These are phyloP conservation scores for Watsonalla binaria DNA, from an alignment of 2,888 invertebrate genomes.

Conservation along the genomic window DNA sequence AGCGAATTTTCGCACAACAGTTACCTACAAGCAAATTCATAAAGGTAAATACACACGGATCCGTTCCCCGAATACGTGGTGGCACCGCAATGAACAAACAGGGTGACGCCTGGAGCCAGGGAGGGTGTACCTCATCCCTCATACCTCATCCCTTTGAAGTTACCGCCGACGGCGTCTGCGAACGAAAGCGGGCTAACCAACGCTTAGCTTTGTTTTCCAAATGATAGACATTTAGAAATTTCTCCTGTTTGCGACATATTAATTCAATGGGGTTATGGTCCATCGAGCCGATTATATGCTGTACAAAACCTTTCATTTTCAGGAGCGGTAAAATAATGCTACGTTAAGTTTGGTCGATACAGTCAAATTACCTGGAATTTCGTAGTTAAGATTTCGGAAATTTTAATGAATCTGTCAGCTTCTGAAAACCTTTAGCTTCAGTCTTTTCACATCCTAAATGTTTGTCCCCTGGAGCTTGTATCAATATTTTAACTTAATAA, in stretches of 20 bases:
- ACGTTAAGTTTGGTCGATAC: no score
- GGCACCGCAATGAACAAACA: slow-evolving; percentile 56
- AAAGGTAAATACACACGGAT: slow-evolving; percentile 53
- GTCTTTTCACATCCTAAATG: no score
- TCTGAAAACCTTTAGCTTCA: no score
- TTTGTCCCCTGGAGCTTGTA: no score
- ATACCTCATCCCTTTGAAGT: slow-evolving; percentile 67
- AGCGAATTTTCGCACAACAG: slow-evolving; percentile 30
- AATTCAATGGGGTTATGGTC: slow-evolving; percentile 23
- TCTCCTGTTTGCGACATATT: slow-evolving; percentile 49
- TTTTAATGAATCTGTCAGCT: no score
- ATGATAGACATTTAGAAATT: slow-evolving; percentile 61
- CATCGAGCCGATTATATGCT: slow-evolving; percentile 20
- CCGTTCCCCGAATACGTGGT: slow-evolving; percentile 56
- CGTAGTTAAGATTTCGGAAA: no score
- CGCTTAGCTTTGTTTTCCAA: slow-evolving; percentile 75
- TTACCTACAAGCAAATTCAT: slow-evolving; percentile 36
- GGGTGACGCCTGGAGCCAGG: slow-evolving; percentile 27
- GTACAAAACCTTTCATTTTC: not conserved
- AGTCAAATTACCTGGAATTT: no score
- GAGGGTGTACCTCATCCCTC: slow-evolving; percentile 35
- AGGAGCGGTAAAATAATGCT: not conserved
- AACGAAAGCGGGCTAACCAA: slow-evolving; percentile 69
- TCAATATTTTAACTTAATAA: no score
- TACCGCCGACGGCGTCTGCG: slow-evolving; percentile 65